Evolutionary conservation across 2,113 vertebrate genomes (phyloP).

Genomic region (Neotoma lepida): DNA sequence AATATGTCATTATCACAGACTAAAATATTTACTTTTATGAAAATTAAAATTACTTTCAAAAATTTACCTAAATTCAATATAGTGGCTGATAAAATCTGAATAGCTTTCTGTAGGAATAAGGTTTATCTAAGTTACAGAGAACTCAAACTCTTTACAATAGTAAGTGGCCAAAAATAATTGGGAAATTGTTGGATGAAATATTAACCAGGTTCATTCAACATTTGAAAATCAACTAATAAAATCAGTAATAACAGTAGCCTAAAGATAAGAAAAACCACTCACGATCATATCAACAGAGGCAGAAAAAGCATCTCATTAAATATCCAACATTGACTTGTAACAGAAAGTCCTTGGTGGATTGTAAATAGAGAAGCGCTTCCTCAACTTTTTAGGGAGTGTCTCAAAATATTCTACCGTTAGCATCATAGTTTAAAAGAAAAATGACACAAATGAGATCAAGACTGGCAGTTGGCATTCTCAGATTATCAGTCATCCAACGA

Average conservation of each 20-base stretch:
- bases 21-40: neutral
- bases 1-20: neutral
- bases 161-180: neutral
- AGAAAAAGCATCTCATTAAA: constrained; percentile 1
- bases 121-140: neutral
- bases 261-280: neutral
- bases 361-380: neutral
- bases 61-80: neutral
- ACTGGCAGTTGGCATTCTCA: neutral
- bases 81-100: neutral
- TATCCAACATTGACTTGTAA: neutral
- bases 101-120: neutral
- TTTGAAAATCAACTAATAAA: neutral
- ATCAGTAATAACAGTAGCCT: neutral
- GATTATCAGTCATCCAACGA: neutral
- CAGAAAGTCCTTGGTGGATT: neutral
- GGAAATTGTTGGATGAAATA: neutral
- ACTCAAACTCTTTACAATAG: neutral
- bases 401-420: too few species aligned
- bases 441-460: neutral
- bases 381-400: neutral
- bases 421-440: neutral
- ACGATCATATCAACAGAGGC: neutral
- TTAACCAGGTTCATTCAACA: neutral
- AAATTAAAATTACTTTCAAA: neutral